Conservation (phyloP, 2,888 invertebrate genomes). For the Strigamia crassipes region DNA sequence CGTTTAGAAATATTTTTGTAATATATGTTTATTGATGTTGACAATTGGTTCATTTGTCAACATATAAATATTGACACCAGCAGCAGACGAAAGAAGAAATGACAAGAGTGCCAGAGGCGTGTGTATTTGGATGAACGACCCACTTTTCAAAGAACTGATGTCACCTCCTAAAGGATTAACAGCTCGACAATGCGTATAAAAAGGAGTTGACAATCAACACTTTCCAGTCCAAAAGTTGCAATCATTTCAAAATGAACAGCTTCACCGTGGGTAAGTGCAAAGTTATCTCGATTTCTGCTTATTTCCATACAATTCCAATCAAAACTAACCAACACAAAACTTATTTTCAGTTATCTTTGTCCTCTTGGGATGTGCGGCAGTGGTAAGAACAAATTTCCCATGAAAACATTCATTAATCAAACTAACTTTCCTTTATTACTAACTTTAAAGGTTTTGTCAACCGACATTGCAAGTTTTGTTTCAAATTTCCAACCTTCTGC, state of each 20-base stretch:
- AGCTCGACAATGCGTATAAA: conserved; percentile 29
- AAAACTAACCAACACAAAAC: background rate
- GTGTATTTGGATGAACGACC: conserved; percentile 31
- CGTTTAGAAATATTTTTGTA: background rate
- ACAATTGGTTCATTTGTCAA: conserved; percentile 17
- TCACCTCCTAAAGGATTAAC: conserved; percentile 34
- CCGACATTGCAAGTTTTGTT: background rate
- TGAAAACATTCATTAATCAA: background rate
- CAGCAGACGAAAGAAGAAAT: background rate
- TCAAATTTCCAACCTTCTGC: background rate
- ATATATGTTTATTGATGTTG: background rate
- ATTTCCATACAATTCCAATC: background rate
- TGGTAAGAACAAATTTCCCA: background rate
- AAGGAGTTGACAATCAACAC: conserved; percentile 19
- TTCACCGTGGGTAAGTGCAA: conserved; percentile 27
- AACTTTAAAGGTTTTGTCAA: background rate
- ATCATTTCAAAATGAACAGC: background rate
- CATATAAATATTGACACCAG: conserved; percentile 20
- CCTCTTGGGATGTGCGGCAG: background rate
- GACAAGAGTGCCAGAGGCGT: conserved; percentile 11
- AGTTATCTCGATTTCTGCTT: background rate
- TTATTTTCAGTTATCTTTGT: background rate
- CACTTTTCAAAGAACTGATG: conserved; percentile 15
- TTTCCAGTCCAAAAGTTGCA: background rate
- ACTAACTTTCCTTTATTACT: background rate